A percentile compares a stretch with the other conserved stretches of the same genome.
Evolutionary conservation across 2,797 vertebrate genomes (phyloP).

Genomic region (Darevskia nairensis): DNA sequence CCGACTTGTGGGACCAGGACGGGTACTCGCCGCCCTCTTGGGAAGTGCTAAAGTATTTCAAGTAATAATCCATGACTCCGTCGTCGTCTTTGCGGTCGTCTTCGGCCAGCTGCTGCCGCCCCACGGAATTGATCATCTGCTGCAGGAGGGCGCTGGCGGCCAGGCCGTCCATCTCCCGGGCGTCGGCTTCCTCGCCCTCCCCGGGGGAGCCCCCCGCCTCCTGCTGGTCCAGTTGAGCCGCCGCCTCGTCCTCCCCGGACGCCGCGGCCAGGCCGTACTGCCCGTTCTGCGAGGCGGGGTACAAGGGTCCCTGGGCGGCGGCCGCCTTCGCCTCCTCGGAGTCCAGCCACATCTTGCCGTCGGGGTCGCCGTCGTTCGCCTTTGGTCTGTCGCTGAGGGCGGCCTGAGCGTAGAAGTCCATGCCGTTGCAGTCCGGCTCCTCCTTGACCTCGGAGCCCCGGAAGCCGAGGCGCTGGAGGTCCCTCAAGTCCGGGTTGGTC

Average conservation of each 20-base stretch:
- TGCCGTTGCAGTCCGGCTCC: constrained; percentile 80
- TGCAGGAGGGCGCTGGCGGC: constrained; percentile 93
- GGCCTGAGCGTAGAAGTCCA: constrained; percentile 78
- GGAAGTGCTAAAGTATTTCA: constrained; percentile 96
- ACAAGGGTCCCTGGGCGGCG: constrained; percentile 74
- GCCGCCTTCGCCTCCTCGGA: constrained; percentile 77
- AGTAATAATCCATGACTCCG: constrained; percentile 97
- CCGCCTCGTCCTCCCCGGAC: constrained; percentile 77
- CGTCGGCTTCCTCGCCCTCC: constrained; percentile 71
- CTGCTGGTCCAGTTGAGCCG: constrained; percentile 72
- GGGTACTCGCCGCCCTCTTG: constrained; percentile 86
- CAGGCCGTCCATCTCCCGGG: constrained; percentile 80
- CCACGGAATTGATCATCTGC: constrained; percentile 95
- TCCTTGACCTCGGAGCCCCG: constrained; percentile 84
- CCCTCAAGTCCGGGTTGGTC: constrained; percentile 80
- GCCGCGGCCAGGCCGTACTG: constrained; percentile 82
- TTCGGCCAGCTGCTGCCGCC: constrained; percentile 84
- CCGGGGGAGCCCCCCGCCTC: constrained; percentile 73
- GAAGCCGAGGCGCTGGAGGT: constrained; percentile 75
- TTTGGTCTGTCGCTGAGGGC: constrained; percentile 76
- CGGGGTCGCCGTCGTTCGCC: constrained; percentile 74
- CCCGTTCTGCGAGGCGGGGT: constrained; percentile 89
- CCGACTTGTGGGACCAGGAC: constrained; percentile 85
- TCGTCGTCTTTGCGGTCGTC: constrained; percentile 87
- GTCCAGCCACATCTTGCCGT: constrained; percentile 80